A percentile compares a stretch with the other conserved stretches of the same genome.
Conservation (phyloP, 2,888 invertebrate genomes). For the Drosophila paramelanica region DNA sequence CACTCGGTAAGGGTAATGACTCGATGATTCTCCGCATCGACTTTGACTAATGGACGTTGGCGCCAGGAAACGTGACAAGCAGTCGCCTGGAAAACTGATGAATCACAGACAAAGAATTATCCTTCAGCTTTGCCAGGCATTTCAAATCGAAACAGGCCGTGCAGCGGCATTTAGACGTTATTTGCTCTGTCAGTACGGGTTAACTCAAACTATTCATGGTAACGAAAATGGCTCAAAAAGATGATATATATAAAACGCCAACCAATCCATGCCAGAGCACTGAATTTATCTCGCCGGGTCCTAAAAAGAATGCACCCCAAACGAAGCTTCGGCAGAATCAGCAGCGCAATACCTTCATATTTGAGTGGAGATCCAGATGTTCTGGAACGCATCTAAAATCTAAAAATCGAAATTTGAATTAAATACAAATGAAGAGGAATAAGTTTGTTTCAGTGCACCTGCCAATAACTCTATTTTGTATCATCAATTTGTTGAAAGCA, state of each 20-base stretch:
- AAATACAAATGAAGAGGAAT: background rate
- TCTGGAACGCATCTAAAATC: slow-evolving; percentile 19
- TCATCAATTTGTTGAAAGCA: too few species aligned
- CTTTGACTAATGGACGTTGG: slow-evolving; percentile 26
- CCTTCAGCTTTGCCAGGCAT: background rate
- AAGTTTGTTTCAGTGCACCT: background rate
- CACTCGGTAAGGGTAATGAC: slow-evolving; percentile 11
- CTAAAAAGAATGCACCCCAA: slow-evolving; percentile 11
- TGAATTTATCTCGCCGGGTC: slow-evolving; percentile 26
- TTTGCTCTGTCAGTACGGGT: slow-evolving; percentile 4
- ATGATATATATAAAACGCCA: background rate
- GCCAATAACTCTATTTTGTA: background rate
- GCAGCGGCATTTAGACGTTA: background rate
- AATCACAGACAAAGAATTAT: slow-evolving; percentile 29
- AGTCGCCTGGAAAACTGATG: slow-evolving; percentile 41
- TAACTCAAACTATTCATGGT: background rate
- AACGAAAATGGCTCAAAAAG: slow-evolving; percentile 2
- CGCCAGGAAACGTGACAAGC: slow-evolving; percentile 17
- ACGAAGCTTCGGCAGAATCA: background rate
- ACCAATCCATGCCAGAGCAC: background rate
- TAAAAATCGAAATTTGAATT: background rate
- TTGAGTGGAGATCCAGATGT: slow-evolving; percentile 9
- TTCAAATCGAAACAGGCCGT: slow-evolving; percentile 36
- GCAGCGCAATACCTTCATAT: background rate
- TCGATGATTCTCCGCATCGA: slow-evolving; percentile 8